Evolutionary conservation across 2,797 vertebrate species (phyloP), one percentile per base, ranked within the genome.

Genomic region (Arctocebus calabarensis): DNA sequence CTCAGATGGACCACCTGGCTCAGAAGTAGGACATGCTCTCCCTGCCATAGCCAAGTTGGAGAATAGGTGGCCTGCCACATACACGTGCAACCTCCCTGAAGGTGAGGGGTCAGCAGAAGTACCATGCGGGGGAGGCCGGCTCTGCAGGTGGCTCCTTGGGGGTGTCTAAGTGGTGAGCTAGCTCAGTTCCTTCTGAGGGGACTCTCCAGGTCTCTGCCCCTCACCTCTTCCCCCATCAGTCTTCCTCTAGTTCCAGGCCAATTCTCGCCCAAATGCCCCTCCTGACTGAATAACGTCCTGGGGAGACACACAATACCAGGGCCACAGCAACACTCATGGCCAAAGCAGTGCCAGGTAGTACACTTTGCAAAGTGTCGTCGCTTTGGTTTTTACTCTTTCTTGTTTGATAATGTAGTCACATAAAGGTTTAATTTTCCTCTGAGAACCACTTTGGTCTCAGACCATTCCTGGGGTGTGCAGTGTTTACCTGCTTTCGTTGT

Each of bases 21-120:
- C 20, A 1, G 70, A 19, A 27, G 8, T 37, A 37, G n/a, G 75
- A 5, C 9, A 0, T 2, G 34, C 22, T 55, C 16, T 20, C 23
- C 25, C 45, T 2, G 0, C 10, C 45, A 0, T 16, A 6, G 19
- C 40, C 40, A 3, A 2, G 55, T 27, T 17, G 10, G 4, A 11
- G 1, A 22, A 1, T 11, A 0, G 16, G 77, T 8, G 4, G 64
- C 37, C 5, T 34, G 1, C 17, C 11, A n/a, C 6, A 5, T 1
- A 0, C 0, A 7, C 52, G 19, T 57, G 32, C 8, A 9, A 1
- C 27, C 45, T 29, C 43, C 34, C 34, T n/a, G 57, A 45, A 2
- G 2, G 37, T 74, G 12, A 9, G 61, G 25, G 20, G 75, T 6
- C 25, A 3, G 79, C 78, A 12, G 59, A 19, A 17, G 29, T 5